These are phyloP conservation scores for Sminthurides bifidus DNA, from an alignment of 1,140 invertebrate species.

Conservation along the genomic window DNA sequence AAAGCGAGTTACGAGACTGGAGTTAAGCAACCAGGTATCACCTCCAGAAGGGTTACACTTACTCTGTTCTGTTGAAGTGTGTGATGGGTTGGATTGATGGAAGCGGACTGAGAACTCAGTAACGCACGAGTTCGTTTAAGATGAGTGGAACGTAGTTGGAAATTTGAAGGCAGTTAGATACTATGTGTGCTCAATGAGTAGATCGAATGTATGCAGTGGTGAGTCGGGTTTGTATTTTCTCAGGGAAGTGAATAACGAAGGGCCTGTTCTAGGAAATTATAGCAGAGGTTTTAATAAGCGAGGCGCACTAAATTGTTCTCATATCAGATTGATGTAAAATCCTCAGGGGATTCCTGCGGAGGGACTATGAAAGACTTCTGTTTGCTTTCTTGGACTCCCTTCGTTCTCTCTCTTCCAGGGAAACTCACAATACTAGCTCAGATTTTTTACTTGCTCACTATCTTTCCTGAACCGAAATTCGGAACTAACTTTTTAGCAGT, in stretches of 20 bases:
- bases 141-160: background rate
- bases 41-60: background rate
- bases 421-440: too few relatives aligned
- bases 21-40: too few relatives aligned
- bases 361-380: conserved; percentile 7
- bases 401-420: conserved; percentile 16
- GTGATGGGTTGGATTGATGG: conserved; percentile 1
- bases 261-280: conserved; percentile 19
- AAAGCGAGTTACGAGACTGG: too few relatives aligned
- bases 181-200: background rate
- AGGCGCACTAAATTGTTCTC: conserved; percentile 16
- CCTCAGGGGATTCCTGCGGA: conserved; percentile 13
- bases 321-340: conserved; percentile 20
- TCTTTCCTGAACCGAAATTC: too few relatives aligned
- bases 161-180: background rate
- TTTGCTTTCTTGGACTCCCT: conserved; percentile 24
- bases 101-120: conserved; percentile 7
- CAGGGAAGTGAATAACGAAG: too few relatives aligned
- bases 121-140: background rate
- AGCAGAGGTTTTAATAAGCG: conserved; percentile 24
- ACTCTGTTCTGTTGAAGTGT: background rate
- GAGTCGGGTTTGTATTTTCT: background rate
- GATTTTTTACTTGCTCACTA: too few relatives aligned
- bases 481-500: too few relatives aligned
- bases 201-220: background rate